Base-by-base conservation (phyloP, 2,113 vertebrate genomes). In the Hirundichthys speculiger region DNA sequence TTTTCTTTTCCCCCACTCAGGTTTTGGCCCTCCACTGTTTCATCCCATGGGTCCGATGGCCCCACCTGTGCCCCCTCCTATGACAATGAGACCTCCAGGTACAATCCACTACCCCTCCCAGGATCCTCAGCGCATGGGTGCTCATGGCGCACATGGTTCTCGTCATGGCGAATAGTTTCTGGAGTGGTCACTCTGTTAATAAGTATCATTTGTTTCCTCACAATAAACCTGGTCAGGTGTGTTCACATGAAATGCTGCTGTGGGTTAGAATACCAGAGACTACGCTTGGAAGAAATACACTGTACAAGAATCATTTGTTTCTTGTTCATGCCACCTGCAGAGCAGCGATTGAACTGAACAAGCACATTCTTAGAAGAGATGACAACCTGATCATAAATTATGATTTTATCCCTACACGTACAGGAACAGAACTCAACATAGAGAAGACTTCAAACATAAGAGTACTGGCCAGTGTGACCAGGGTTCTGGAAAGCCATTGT, bases 31-130 rank as follows among this genome's bases (percentile, higher is more conserved):
- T 39, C 94, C 95, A 34, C 80, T 93, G 82, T 93, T 93, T 68
- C 93, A 91, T 73, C 83, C 81, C 13, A 94, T 97, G 93, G 94
- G 94, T 79, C 90, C 92, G 21, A 96, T 97, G 95, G 95, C 93
- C 38, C 94, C 95, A 4, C 91, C 90, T 2, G 90, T 91, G 55
- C 92, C 92, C 13, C 96, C 96, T 0, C 94, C 95, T 50, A 95
- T 96, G 77, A 94, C 94, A 85, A 94, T 98, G 93, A 93, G 96
- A 86, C 96, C 96, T 48, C 95, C 96, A 2, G 95, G 95, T 64
- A 95, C 95, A 84, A 97, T 98, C 82, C 96, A 98, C 82, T 99
- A 98, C 62, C 96, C 96, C 0, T 98, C 97, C 75, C 96, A 99
- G 90, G 96, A 99, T 79, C 96, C 97, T 68, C 96, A 98, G 88